These are phyloP conservation scores for Dicyrtomina minuta DNA, from an alignment of 2,888 invertebrate genomes.

Conservation along the genomic window DNA sequence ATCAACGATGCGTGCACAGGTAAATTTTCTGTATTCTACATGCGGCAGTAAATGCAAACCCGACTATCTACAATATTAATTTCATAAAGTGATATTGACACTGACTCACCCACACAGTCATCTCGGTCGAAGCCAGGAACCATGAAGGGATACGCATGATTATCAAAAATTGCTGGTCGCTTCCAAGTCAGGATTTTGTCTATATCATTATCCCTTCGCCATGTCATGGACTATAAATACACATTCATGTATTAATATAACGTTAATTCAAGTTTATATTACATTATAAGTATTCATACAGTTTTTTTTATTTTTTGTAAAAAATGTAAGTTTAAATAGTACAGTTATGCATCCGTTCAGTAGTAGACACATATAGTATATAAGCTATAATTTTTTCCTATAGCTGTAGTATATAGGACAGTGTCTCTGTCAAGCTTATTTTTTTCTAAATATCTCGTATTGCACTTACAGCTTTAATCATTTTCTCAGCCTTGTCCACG, in stretches of 20 bases:
- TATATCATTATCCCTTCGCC: constrained; percentile 14
- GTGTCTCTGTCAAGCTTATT: background rate
- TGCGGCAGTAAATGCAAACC: too few species aligned
- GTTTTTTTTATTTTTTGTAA: too few species aligned
- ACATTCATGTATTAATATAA: background rate
- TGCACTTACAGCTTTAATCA: constrained; percentile 11
- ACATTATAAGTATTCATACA: background rate
- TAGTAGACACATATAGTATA: too few species aligned
- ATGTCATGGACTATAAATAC: constrained; percentile 12
- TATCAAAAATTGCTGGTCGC: background rate
- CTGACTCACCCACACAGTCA: constrained; percentile 9
- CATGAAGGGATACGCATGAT: constrained; percentile 5
- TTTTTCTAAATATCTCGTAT: background rate
- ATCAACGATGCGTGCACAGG: too few species aligned
- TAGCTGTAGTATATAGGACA: background rate
- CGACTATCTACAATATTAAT: too few species aligned
- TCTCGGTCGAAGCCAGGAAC: constrained; percentile 19
- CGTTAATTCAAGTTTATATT: background rate
- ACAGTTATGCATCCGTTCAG: too few species aligned
- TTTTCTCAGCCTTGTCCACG: constrained; percentile 20
- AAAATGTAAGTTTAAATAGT: too few species aligned
- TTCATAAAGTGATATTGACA: background rate
- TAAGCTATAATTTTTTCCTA: too few species aligned
- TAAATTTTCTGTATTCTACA: too few species aligned
- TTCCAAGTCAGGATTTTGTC: constrained; percentile 22